Base-by-base conservation (phyloP, 2,888 invertebrate genomes). In the Pandemis cinnamomeana region DNA sequence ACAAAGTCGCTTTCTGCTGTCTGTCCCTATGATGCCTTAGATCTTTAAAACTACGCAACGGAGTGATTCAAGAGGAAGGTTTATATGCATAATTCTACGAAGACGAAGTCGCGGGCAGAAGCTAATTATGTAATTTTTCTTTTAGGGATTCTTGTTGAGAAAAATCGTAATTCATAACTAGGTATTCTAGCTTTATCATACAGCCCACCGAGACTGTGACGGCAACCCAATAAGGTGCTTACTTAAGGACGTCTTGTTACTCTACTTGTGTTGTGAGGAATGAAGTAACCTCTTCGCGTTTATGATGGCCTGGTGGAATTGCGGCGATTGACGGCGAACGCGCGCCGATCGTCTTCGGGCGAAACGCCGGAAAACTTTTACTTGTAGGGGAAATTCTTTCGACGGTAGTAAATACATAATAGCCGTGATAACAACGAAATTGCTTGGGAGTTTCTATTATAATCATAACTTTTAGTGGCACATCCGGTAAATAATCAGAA, bases 251-350 rank as follows among this genome's bases (percentile, higher is more conserved):
- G n/a, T n/a, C n/a, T 53, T 27, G 27, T 58, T 11, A 58, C 27
- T 27, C 58, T 8, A n/a, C n/a, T n/a, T 53, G 6, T n/a, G 15
- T 7, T 55, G 15, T 55, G 20, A 20, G 7, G 15, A 63, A 63
- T 20, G 44, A 46, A 64, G 46, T 27, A 41, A 61, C 41, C 48
- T 20, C 27, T 11, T 58, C 7, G 44, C 44, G n/a, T 42, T 79
- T 77, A 86, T 90, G 86, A 15, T 72, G 74, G 81, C 91, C 91
- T 91, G 83, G 91, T 91, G 88, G 70, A 82, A 82, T 86, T 86
- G 89, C 86, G 88, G 84, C 80, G 80, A 81, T 85, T 85, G 87
- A 67, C 85, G 86, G 84, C 78, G 75, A 79, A 77, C 80, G 75
- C 77, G 74, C 76, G 13, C 44, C 20, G 15, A 55, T 51, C 53